Percentiles rank a stretch among this genome's conserved stretches.
Evolutionary conservation across 2,113 vertebrate genomes (phyloP).

Genomic region (Helogale parvula): DNA sequence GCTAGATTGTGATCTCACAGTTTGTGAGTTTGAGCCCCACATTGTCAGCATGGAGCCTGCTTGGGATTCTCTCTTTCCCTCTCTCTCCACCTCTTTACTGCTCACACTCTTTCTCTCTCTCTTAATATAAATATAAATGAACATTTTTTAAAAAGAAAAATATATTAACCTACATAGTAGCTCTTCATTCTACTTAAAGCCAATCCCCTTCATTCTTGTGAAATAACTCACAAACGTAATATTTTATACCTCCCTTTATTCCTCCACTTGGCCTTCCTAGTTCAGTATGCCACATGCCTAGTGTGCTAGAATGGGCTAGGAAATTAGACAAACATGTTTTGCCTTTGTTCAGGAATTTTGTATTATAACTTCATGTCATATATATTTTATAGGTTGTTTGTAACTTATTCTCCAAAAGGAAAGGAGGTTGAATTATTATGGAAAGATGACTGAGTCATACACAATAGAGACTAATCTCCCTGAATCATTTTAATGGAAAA

Average conservation of each 20-base stretch:
- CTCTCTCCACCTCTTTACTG: too few relatives aligned
- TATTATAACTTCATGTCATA: not conserved
- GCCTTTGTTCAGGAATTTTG: not conserved
- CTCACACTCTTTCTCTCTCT: too few relatives aligned
- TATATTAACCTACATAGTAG: not conserved
- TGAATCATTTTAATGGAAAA: not conserved
- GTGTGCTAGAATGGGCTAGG: not conserved
- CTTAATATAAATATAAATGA: too few relatives aligned
- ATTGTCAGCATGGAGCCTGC: too few relatives aligned
- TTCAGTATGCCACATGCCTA: not conserved
- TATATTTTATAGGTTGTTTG: not conserved
- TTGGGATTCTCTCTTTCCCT: too few relatives aligned
- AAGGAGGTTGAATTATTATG: not conserved
- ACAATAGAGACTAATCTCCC: not conserved
- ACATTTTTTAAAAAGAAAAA: not conserved
- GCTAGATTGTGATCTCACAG: too few relatives aligned
- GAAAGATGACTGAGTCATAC: not conserved
- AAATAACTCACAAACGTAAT: not conserved
- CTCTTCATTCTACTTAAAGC: not conserved
- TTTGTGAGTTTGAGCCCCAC: too few relatives aligned
- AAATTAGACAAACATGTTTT: not conserved
- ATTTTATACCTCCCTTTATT: not conserved
- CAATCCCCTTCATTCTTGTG: not conserved
- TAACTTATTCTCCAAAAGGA: not conserved
- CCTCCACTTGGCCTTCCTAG: not conserved